These are phyloP conservation scores for Apus apus DNA, from an alignment of 2,113 vertebrate species.

Conservation along the genomic window DNA sequence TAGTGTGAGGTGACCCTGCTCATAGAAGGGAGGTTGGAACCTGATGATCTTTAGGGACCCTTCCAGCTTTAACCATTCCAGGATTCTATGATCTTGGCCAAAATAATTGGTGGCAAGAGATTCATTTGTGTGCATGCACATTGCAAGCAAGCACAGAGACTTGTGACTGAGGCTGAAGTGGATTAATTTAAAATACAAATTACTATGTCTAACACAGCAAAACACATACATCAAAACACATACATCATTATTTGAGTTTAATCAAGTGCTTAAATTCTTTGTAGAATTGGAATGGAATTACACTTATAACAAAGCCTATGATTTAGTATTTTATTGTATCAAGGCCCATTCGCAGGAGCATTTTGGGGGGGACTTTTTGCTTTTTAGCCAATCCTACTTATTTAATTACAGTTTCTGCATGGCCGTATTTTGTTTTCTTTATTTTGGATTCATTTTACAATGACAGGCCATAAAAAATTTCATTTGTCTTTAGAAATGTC, in stretches of 20 bases:
- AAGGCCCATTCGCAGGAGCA: not conserved
- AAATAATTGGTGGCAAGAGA: not conserved
- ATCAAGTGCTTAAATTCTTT: not conserved
- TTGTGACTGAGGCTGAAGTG: not conserved
- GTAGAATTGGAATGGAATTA: not conserved
- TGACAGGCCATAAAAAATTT: constrained; percentile 12
- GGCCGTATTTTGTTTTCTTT: constrained; percentile 17
- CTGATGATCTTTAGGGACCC: no score
- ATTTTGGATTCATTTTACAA: constrained; percentile 34
- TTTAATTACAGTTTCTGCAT: constrained; percentile 8
- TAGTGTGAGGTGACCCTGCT: no score
- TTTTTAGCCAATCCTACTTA: not conserved
- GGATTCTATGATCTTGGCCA: not conserved
- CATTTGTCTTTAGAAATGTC: constrained; percentile 24
- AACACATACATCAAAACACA: not conserved
- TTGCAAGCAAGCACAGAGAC: not conserved
- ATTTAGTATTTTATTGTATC: constrained; percentile 4
- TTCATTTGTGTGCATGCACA: not conserved
- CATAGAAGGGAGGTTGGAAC: no score
- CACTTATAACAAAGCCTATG: not conserved
- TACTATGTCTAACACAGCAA: not conserved
- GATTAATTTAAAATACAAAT: not conserved
- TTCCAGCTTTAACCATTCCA: no score
- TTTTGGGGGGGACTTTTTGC: not conserved
- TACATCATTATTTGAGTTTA: not conserved